Evolutionary conservation across 2,888 invertebrate genomes (phyloP), one percentile per base, ranked within the genome.

Genomic region (Anoncus sp.): DNA sequence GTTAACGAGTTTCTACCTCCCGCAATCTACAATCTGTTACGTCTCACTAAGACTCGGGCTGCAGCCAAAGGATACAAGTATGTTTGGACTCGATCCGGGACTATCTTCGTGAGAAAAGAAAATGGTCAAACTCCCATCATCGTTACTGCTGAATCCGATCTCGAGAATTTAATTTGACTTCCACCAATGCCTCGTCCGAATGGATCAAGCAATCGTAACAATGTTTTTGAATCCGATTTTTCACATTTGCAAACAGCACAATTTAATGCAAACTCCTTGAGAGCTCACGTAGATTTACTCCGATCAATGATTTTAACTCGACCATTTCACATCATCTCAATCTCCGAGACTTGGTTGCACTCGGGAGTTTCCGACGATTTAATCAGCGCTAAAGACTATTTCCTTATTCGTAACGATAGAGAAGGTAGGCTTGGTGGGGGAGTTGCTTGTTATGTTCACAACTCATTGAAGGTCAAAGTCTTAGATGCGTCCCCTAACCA

Each of bases 1-100:
- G 24, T 71, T 1, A 72, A 72, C n/a, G 63, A 72, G 22, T 40
- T 62, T 43, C n/a, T 63, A 1, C 51, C 51, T n/a, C n/a, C n/a
- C n/a, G n/a, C n/a, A n/a, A n/a, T n/a, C n/a, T n/a, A n/a, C n/a
- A n/a, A n/a, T n/a, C n/a, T n/a, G n/a, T n/a, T n/a, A n/a, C n/a
- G n/a, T n/a, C n/a, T n/a, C n/a, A n/a, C n/a, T n/a, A n/a, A n/a
- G n/a, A n/a, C n/a, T n/a, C n/a, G n/a, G n/a, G n/a, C n/a, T n/a
- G n/a, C n/a, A n/a, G n/a, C n/a, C n/a, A n/a, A n/a, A n/a, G n/a
- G n/a, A n/a, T n/a, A n/a, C n/a, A n/a, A n/a, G n/a, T n/a, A n/a
- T n/a, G 12, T 3, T 40, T 31, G n/a, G 31, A 31, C 31, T 31
- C 4, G 31, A 6, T 31, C 31, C 7, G 31, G 31, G 31, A 7